Base-by-base conservation (phyloP, 1,140 invertebrate genomes). In the Pygmarrhopalites habei region DNA sequence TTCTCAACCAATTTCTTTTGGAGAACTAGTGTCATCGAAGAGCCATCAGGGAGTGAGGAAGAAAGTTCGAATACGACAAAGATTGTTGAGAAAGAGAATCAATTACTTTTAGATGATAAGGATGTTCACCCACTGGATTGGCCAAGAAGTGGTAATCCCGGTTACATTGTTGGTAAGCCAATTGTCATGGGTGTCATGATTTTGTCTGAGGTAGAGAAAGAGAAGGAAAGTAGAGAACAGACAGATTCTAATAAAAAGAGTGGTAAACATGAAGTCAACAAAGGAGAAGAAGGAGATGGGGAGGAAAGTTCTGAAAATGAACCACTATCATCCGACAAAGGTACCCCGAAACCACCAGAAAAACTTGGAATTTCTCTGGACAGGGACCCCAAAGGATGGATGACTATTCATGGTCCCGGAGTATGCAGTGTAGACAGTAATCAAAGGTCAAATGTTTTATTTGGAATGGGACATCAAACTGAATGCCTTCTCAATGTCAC, bases 81-180 rank as follows among this genome's bases (percentile, higher is more conserved):
- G 19, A 39, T n/a, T 52, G 28, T 10, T 19, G 43, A 47, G 5
- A 15, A 44, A 44, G 32, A 32, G n/a, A n/a, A 57, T 39, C 26
- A 2, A 5, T 32, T 15, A 15, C 3, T n/a, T n/a, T 21, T 7
- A 49, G 29, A 41, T 53, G 58, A 25, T 15, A 52, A 68, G 30
- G 73, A 76, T 43, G 65, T 73, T 44, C 72, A 75, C 58, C 62
- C 39, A 72, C 72, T 47, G 66, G 71, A 77, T 14, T 71, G 76
- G 72, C 68, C 71, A 51, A 70, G 81, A 44, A 87, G 85, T 74
- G 86, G 86, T 52, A 85, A 85, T 75, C 84, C 85, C 17, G 85
- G 86, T 3, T 88, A 88, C 70, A 69, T 80, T 12, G 55, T 77
- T 10, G 82, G 81, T 5, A 82, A 81, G 70, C 85, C 85, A 2